Conservation (phyloP, 2,797 vertebrate genomes). For the Oreochromis grahami region DNA sequence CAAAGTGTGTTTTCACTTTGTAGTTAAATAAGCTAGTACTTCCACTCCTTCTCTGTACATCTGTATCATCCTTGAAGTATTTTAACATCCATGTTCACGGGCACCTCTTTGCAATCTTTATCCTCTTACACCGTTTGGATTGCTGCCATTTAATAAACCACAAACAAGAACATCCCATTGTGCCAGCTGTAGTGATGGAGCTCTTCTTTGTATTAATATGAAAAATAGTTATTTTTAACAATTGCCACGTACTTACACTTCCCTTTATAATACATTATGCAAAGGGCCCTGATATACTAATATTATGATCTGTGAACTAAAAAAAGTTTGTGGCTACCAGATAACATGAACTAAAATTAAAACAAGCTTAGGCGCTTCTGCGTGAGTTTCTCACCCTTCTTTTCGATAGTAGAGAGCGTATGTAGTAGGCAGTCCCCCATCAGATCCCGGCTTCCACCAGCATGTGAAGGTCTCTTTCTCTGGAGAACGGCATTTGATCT, state of each 20-base stretch:
- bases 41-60: neutral
- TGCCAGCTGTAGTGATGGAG: neutral
- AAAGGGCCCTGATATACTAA: neutral
- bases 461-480: slow-evolving; percentile 96
- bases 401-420: slow-evolving; percentile 85
- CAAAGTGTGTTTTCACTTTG: neutral
- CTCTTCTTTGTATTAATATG: neutral
- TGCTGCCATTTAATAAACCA: neutral
- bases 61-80: neutral
- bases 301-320: neutral
- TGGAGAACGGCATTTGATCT: slow-evolving; percentile 84
- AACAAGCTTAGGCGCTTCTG: neutral
- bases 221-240: neutral
- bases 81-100: neutral
- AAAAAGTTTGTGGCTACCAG: neutral
- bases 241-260: neutral
- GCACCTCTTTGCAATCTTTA: slow-evolving; percentile 1
- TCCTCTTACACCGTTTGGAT: slow-evolving; percentile 2
- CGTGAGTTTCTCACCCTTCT: slow-evolving; percentile 78
- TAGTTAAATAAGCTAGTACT: neutral
- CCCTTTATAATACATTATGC: neutral
- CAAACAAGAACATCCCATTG: neutral
- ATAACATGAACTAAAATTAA: neutral
- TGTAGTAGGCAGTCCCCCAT: slow-evolving; percentile 84
- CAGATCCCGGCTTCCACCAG: slow-evolving; percentile 87